These are phyloP conservation scores for Ephydatia muelleri DNA, from an alignment of 37 sponge, comb jelly and placozoan species.

Conservation along the genomic window DNA sequence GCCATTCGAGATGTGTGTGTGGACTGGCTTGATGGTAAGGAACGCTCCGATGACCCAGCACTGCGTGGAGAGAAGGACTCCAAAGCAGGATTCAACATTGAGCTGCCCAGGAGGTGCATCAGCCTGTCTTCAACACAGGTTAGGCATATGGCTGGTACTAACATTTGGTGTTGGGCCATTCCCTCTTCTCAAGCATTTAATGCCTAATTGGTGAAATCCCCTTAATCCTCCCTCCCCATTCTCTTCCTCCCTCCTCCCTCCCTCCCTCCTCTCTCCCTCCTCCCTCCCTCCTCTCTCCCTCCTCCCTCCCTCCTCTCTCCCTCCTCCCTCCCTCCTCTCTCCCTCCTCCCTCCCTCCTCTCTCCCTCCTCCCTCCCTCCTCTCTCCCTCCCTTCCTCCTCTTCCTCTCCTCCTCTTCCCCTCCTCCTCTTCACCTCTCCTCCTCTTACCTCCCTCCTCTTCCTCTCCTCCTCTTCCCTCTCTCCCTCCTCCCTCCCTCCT, in stretches of 20 bases:
- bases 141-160: background rate
- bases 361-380: background rate
- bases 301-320: too few species aligned
- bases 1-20: conserved; percentile 95
- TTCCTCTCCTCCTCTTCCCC: background rate
- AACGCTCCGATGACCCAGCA: conserved; percentile 90
- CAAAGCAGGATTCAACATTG: conserved; percentile 82
- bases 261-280: too few species aligned
- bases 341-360: too few species aligned
- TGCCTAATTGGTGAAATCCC: too few species aligned
- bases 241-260: too few species aligned
- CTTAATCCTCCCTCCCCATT: too few species aligned
- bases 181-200: too few species aligned
- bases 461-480: background rate
- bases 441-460: too few species aligned
- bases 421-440: too few species aligned
- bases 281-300: too few species aligned
- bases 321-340: too few species aligned
- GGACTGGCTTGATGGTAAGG: conserved; percentile 93
- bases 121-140: conserved; percentile 61
- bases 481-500: too few species aligned
- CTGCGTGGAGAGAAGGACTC: conserved; percentile 96
- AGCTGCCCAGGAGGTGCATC: conserved; percentile 70
- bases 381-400: background rate
- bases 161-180: background rate